Percentiles rank a stretch among this genome's conserved stretches.
Evolutionary conservation across 1,140 invertebrate species (phyloP).

Genomic region (Procambarus virginalis): DNA sequence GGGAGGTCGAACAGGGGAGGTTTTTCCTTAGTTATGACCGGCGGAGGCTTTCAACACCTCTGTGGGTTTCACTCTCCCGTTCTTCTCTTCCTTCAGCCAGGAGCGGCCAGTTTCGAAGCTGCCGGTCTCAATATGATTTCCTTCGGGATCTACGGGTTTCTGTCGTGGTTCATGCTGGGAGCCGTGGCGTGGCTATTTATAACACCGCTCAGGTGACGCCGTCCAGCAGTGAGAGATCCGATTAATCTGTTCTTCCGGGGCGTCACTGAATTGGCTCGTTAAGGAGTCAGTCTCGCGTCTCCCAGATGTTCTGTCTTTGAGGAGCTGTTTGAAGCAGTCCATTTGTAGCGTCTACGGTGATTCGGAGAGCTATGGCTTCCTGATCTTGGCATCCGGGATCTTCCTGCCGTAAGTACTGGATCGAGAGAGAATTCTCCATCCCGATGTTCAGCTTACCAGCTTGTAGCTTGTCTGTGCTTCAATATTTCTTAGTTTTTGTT

Average conservation of each 20-base stretch:
- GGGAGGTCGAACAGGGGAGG: slow-evolving; percentile 57
- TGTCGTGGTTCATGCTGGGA: slow-evolving; percentile 63
- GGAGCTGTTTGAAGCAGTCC: no score
- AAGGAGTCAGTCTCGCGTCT: slow-evolving; percentile 44
- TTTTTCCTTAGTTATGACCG: slow-evolving; percentile 66
- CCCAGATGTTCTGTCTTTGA: neutral
- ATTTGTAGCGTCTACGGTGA: no score
- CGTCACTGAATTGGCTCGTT: slow-evolving; percentile 20
- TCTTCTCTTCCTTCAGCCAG: slow-evolving; percentile 72
- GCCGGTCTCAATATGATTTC: slow-evolving; percentile 51
- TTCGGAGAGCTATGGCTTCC: no score
- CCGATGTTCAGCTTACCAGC: no score
- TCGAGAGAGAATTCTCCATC: no score
- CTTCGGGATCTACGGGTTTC: slow-evolving; percentile 64
- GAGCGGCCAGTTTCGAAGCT: slow-evolving; percentile 59
- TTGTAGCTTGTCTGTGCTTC: no score
- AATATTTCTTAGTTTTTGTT: no score
- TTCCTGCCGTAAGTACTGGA: no score
- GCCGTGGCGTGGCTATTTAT: slow-evolving; percentile 65
- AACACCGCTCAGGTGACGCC: slow-evolving; percentile 59
- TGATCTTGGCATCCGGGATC: no score
- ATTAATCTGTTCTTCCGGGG: slow-evolving; percentile 2
- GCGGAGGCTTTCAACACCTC: slow-evolving; percentile 72
- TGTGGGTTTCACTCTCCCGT: slow-evolving; percentile 72
- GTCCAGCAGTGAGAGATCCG: slow-evolving; percentile 6